Base-by-base conservation (phyloP, 2,888 invertebrate genomes). In the Smittia aterrima region DNA sequence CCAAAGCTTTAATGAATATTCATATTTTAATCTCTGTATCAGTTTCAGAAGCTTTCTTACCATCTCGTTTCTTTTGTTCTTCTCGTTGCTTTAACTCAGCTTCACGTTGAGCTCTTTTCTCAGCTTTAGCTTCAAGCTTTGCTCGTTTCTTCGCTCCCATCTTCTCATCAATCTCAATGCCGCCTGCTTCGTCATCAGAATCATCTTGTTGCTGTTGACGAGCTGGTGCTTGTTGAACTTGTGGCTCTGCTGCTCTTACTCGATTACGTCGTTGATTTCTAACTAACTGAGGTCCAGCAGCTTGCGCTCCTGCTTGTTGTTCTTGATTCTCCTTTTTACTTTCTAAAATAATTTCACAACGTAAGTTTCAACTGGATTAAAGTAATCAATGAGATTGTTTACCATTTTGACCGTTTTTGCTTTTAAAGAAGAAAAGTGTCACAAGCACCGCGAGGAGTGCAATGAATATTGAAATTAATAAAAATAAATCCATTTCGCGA, bases 111-210 rank as follows among this genome's bases (percentile, higher is more conserved):
- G 89, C 87, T 80, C 90, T 92, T 81, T 90, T 95, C 80, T 93
- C 96, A 77, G 92, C 90, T 82, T 98, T 98, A 0, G 95, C 95
- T 84, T 96, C 96, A 54, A 98, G 82, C 82, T 98, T 98, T 0
- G 93, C 94, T 32, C 93, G 85, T 84, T 98, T 98, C 83, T 98
- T 98, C 0, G 95, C 92, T 9, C 98, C 98, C 81, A 93, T 88
- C 83, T 95, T 97, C 58, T 90, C 89, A 54, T 78, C 79, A 16
- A 77, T 84, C 25, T 85, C 83, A 66, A 88, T 87, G 3, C 83
- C 85, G 11, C 86, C 87, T 27, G 86, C 84, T 25, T 85, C 85
- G 13, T 85, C 85, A 62, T 82, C 83, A 18, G 85, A 86, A 32
- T 86, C 87, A 16, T 85, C 86, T 11, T 80, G 80, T 1, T 81